These are phyloP conservation scores for Lerista edwardsae DNA, from an alignment of 2,797 vertebrate species.

Conservation along the genomic window DNA sequence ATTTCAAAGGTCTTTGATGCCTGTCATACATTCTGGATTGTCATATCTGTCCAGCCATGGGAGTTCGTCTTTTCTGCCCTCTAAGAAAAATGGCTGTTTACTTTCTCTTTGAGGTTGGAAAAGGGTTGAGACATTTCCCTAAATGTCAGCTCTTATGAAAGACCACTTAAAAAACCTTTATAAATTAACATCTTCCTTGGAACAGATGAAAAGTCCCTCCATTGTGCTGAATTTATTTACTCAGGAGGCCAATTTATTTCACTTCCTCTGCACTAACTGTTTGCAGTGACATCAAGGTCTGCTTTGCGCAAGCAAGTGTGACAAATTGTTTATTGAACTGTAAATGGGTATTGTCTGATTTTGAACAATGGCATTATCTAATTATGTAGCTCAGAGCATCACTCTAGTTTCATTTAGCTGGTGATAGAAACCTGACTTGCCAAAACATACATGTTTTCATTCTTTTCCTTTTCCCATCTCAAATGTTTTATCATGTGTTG, in stretches of 20 bases:
- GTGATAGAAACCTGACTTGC: slow-evolving; percentile 54
- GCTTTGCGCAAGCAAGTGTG: slow-evolving; percentile 84
- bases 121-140: slow-evolving; percentile 62
- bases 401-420: slow-evolving; percentile 65
- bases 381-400: slow-evolving; percentile 77
- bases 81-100: not conserved
- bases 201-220: slow-evolving; percentile 75
- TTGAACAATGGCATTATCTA: slow-evolving; percentile 82
- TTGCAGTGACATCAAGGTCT: slow-evolving; percentile 82
- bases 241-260: slow-evolving; percentile 87
- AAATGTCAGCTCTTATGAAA: slow-evolving; percentile 69
- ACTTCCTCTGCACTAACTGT: slow-evolving; percentile 77
- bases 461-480: slow-evolving; percentile 46
- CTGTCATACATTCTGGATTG: not conserved
- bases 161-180: slow-evolving; percentile 73
- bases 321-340: slow-evolving; percentile 88
- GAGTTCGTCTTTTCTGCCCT: not conserved
- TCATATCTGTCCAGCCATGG: accelerated
- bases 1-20: not conserved
- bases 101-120: slow-evolving; percentile 29
- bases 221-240: slow-evolving; percentile 82
- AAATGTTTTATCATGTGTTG: slow-evolving; percentile 26
- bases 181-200: slow-evolving; percentile 76
- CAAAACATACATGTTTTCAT: slow-evolving; percentile 48
- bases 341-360: slow-evolving; percentile 79